These are phyloP conservation scores for Takifugu flavidus DNA, from an alignment of 2,113 vertebrate genomes.

Conservation along the genomic window DNA sequence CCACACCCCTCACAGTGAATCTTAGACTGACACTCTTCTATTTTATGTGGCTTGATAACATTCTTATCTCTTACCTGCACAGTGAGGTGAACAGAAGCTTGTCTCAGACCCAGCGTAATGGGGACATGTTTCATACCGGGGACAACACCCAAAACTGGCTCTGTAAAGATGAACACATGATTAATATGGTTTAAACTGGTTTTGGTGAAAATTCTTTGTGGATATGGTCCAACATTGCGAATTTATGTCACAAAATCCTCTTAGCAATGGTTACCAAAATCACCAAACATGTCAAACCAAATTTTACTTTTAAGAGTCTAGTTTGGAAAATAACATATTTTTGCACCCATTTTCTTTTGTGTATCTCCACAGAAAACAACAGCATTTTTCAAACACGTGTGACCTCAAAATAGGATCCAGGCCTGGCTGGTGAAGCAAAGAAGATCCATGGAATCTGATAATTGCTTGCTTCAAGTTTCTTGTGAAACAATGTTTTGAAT, in stretches of 20 bases:
- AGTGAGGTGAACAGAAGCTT: neutral
- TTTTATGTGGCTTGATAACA: neutral
- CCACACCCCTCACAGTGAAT: too few species aligned
- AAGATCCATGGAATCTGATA: conserved; percentile 43
- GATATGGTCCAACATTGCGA: too few species aligned
- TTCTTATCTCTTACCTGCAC: neutral
- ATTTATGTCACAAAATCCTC: too few species aligned
- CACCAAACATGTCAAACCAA: too few species aligned
- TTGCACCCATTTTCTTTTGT: conserved; percentile 12
- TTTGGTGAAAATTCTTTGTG: too few species aligned
- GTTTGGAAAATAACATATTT: too few species aligned
- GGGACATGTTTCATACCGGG: too few species aligned
- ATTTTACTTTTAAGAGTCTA: too few species aligned
- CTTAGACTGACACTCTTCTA: neutral
- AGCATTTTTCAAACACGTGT: conserved; percentile 32
- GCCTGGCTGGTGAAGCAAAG: conserved; percentile 36
- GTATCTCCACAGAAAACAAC: conserved; percentile 31
- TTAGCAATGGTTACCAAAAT: too few species aligned
- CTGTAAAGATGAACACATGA: too few species aligned
- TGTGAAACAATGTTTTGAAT: conserved; percentile 30
- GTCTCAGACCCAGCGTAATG: neutral
- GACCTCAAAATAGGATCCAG: conserved; percentile 58
- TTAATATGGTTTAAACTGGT: too few species aligned
- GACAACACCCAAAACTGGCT: too few species aligned
- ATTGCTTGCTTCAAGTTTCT: conserved; percentile 36